Conservation (phyloP, 92 coral and sea anemone species). For the Micromussa lordhowensis region DNA sequence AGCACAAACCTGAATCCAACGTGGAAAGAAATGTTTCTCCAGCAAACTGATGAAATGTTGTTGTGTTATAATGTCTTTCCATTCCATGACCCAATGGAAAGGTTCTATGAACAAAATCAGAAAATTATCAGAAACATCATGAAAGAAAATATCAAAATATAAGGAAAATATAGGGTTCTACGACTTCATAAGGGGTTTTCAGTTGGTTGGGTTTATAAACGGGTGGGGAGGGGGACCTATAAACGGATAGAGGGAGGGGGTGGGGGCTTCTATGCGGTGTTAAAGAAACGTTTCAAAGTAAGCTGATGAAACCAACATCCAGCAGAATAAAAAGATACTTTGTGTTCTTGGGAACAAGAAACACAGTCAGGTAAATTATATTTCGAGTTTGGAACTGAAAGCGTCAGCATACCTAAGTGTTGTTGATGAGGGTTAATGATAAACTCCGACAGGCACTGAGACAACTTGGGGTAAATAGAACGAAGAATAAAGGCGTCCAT, state of each 20-base stretch:
- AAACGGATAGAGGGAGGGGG: too few relatives aligned
- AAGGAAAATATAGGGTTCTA: too few relatives aligned
- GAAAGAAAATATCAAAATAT: background rate
- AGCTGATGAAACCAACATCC: too few relatives aligned
- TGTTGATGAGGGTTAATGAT: constrained; percentile 99
- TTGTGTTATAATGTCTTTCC: constrained; percentile 91
- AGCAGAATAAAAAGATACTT: too few relatives aligned
- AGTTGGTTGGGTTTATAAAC: too few relatives aligned
- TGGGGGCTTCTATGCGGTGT: too few relatives aligned
- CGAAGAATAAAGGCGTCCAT: constrained; percentile 98
- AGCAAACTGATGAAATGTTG: constrained; percentile 97
- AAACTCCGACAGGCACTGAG: constrained; percentile 92
- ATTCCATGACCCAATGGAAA: constrained; percentile 94
- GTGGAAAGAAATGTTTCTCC: constrained; percentile 97
- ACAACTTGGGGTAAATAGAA: constrained; percentile 92
- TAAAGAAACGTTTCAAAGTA: too few relatives aligned
- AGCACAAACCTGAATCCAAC: constrained; percentile 93
- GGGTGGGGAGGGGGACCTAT: too few relatives aligned
- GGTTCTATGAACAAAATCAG: constrained; percentile 64
- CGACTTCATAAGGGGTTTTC: too few relatives aligned
- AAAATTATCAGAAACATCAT: background rate
- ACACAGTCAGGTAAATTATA: too few relatives aligned
- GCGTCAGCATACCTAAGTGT: constrained; percentile 79
- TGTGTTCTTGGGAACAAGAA: too few relatives aligned
- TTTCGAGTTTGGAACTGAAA: too few relatives aligned